These are phyloP conservation scores for Scotopteryx bipunctaria DNA, from an alignment of 2,888 invertebrate species.

Conservation along the genomic window DNA sequence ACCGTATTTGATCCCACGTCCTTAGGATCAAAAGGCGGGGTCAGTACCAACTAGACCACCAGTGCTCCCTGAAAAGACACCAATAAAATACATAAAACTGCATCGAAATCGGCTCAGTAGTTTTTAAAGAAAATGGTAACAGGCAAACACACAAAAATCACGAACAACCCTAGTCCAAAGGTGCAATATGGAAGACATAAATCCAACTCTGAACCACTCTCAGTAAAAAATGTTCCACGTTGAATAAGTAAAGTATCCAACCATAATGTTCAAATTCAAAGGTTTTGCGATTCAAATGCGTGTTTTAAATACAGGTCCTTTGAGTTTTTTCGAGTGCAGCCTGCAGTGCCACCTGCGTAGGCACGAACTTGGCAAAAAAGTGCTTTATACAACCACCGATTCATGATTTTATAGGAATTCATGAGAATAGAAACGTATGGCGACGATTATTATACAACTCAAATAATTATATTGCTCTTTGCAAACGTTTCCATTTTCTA, in stretches of 20 bases:
- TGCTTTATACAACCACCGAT: conserved; percentile 55
- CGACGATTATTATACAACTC: conserved; percentile 33
- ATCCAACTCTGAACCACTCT: too few species aligned
- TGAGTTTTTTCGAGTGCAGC: conserved; percentile 47
- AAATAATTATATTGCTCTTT: not conserved
- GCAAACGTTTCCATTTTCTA: too few species aligned
- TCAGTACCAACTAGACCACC: too few species aligned
- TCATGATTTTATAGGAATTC: conserved; percentile 58
- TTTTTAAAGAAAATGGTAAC: too few species aligned
- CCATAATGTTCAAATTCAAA: conserved; percentile 35
- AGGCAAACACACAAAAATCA: too few species aligned
- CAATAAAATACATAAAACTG: too few species aligned
- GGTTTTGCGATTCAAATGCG: conserved; percentile 37
- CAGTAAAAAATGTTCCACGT: conserved; percentile 32
- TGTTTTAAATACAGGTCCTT: conserved; percentile 57
- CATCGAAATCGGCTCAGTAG: too few species aligned
- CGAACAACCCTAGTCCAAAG: too few species aligned
- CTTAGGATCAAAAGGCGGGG: too few species aligned
- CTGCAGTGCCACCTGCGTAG: conserved; percentile 66
- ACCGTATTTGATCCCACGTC: too few species aligned
- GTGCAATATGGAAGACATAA: not conserved
- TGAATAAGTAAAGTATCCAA: conserved; percentile 44
- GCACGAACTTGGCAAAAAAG: conserved; percentile 72
- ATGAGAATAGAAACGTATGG: conserved; percentile 42
- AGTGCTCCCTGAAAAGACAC: too few species aligned